Evolutionary conservation across 2,797 vertebrate genomes (phyloP).

Genomic region (Protonibea diacanthus): DNA sequence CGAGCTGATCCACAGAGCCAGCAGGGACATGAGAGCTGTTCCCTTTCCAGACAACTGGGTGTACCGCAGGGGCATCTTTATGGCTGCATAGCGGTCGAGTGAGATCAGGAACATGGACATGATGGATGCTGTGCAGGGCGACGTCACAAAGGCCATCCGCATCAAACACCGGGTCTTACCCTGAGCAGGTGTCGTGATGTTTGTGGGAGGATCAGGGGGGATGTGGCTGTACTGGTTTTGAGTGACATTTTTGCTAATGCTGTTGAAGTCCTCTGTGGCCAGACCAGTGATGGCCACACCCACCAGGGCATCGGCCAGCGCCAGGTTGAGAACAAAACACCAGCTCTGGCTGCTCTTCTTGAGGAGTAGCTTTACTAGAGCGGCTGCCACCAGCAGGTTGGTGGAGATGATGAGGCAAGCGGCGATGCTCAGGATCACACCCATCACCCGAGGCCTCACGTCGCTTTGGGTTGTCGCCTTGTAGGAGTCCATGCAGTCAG

Average conservation of each 20-base stretch:
- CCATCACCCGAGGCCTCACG: slow-evolving; percentile 66
- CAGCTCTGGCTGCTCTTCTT: slow-evolving; percentile 86
- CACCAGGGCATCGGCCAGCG: slow-evolving; percentile 89
- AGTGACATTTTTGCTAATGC: background rate
- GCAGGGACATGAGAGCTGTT: slow-evolving; percentile 74
- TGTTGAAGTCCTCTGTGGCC: slow-evolving; percentile 84
- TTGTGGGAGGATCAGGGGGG: background rate
- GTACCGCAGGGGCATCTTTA: slow-evolving; percentile 91
- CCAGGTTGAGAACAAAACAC: slow-evolving; percentile 92
- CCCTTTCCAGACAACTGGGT: slow-evolving; percentile 82
- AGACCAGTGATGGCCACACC: slow-evolving; percentile 89
- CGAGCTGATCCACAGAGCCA: slow-evolving; percentile 86
- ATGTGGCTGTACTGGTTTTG: background rate
- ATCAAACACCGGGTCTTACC: slow-evolving; percentile 85
- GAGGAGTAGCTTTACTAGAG: slow-evolving; percentile 85
- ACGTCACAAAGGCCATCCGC: slow-evolving; percentile 89
- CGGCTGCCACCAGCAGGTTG: slow-evolving; percentile 86
- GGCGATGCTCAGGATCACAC: slow-evolving; percentile 83
- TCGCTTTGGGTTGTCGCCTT: fast-evolving
- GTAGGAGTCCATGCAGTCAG: slow-evolving; percentile 4
- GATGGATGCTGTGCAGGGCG: slow-evolving; percentile 90
- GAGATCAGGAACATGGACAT: slow-evolving; percentile 92
- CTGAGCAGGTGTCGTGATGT: slow-evolving; percentile 4
- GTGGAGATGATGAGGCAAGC: slow-evolving; percentile 88
- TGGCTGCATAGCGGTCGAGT: slow-evolving; percentile 92